Percentiles rank a stretch among this genome's conserved stretches.
Evolutionary conservation across 2,797 vertebrate genomes (phyloP).

Genomic region (Pantherophis vulpinus): DNA sequence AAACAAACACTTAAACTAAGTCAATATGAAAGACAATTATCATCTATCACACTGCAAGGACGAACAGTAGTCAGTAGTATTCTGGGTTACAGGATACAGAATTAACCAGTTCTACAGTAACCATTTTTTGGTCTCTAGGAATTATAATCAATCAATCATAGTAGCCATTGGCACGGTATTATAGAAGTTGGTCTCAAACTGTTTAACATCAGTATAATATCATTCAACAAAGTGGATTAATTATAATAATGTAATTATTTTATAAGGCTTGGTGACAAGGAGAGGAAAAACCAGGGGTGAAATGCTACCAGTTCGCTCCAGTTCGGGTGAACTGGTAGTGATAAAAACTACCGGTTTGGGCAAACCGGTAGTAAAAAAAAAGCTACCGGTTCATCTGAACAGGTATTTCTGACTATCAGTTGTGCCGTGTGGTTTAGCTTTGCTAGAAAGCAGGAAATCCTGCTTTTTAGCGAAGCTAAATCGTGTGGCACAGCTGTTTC

Average conservation of each 20-base stretch:
- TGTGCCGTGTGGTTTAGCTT: rapidly evolving
- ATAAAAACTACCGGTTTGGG: no score
- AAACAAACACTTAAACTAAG: not conserved
- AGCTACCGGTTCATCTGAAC: no score
- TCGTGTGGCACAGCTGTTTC: no score
- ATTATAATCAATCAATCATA: not conserved
- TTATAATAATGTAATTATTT: not conserved
- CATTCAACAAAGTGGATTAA: not conserved
- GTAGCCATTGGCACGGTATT: not conserved
- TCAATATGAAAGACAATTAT: not conserved
- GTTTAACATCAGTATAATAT: not conserved
- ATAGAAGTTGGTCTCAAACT: not conserved
- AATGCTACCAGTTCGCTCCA: no score
- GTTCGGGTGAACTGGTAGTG: no score
- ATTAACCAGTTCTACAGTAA: not conserved
- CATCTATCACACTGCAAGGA: not conserved
- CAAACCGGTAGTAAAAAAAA: no score
- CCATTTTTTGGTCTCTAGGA: not conserved
- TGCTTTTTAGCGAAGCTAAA: no score
- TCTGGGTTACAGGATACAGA: not conserved
- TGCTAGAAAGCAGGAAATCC: no score
- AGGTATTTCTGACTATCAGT: no score
- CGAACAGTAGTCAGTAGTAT: not conserved
- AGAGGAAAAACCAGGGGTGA: not conserved
- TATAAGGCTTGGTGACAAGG: not conserved